phyloP scores from a whole-genome alignment of 2,797 vertebrate genomes.

The Toxotes lorentzi region DNA sequence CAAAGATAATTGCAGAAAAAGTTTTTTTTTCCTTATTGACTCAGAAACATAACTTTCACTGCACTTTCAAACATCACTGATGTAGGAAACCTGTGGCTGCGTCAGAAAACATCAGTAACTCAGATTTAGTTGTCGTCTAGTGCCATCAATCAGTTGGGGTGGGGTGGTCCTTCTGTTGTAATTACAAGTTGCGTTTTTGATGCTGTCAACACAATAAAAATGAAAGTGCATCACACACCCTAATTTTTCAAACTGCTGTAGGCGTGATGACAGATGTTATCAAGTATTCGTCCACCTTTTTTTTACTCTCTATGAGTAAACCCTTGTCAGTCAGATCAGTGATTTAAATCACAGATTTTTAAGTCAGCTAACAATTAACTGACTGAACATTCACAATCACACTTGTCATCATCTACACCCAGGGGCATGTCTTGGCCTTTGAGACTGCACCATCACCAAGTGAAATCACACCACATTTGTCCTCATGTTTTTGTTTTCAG shows the following conservation, averaged over 20 bases:
- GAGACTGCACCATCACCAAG: neutral
- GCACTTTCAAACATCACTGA: neutral
- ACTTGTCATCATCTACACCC: slow-evolving; percentile 4
- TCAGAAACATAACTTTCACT: neutral
- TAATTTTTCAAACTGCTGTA: neutral
- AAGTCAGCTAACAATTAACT: neutral
- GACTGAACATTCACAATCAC: neutral
- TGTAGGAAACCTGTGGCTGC: no score
- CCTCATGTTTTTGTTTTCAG: slow-evolving; percentile 34
- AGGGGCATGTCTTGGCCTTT: slow-evolving; percentile 36
- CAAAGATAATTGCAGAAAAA: no score
- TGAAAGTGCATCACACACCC: no score
- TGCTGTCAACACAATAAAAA: no score
- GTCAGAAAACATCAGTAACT: neutral
- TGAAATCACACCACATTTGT: slow-evolving; percentile 21
- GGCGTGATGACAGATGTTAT: neutral
- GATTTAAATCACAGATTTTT: neutral
- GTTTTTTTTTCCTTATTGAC: no score
- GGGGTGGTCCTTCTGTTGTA: neutral
- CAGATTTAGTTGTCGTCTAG: neutral
- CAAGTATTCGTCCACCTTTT: neutral
- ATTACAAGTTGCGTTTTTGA: no score
- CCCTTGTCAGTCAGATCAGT: neutral
- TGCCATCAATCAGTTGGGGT: neutral
- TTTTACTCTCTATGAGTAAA: neutral